Evolutionary conservation across 2,113 vertebrate species (phyloP), one percentile per base, ranked within the genome.

Genomic region (Equus przewalskii): DNA sequence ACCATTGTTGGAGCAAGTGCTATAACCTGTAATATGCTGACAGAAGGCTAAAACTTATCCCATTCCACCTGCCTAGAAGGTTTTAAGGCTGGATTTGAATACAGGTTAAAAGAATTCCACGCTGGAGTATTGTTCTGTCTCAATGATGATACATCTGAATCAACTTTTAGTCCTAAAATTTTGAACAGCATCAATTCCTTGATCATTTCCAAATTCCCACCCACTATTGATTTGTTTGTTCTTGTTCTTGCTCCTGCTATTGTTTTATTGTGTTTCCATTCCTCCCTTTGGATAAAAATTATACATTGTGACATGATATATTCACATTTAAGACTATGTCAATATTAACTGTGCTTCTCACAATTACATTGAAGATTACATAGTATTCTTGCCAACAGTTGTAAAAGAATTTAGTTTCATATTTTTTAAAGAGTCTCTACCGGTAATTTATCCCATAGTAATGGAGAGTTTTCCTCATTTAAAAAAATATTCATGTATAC

Each of bases 141-240:
- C 3, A 7, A 41, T 0, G 41, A 54, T 0, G 24, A 7, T 1
- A 0, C 6, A 16, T 16, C 36, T 0, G 4, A 41, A 51, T 18
- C 16, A 64, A 41, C 12, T 36, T 54, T 41, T 41, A 41, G 33
- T 58, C 8, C 7, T 75, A 75, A 28, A 36, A 1, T 36, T 51
- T 51, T 16, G 44, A 60, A 7, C 1, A 54, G 24, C 2, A 9
- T 64, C 26, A 41, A 36, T 41, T 73, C 1, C 18, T 51, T 51
- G 0, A 82, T 16, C 22, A 13, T 30, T 92, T 73, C 33, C 44
- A 75, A 75, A 83, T 62, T 49, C 54, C 67, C 41, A 36, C 1
- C 7, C 8, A 3, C 2, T 21, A 16, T 51, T 62, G 5, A 54
- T 54, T 54, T 54, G 51, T 3, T 9, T 9, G 1, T 56, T 18